Conservation (phyloP, 2,888 invertebrate genomes). For the Bellardia pandia region DNA sequence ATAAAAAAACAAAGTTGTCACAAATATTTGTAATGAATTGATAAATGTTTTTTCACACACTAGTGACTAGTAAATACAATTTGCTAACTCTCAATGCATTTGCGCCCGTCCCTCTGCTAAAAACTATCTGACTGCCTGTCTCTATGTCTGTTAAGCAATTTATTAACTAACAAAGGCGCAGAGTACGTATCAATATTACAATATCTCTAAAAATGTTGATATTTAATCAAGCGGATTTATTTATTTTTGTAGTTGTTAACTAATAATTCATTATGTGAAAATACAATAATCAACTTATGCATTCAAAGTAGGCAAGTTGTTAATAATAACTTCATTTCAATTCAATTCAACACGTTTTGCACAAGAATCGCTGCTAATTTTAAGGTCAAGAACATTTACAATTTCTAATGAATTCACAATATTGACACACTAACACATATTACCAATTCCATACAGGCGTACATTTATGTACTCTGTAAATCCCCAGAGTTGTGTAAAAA, state of each 20-base stretch:
- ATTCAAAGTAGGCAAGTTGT: conserved; percentile 28
- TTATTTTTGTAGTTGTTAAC: conserved; percentile 26
- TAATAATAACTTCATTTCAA: conserved; percentile 49
- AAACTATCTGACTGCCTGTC: neutral
- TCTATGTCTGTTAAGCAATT: conserved; percentile 39
- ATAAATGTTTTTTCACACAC: conserved; percentile 61
- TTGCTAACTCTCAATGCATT: conserved; percentile 12
- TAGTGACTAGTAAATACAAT: conserved; percentile 15
- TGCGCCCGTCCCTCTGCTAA: conserved; percentile 17
- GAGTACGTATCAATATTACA: conserved; percentile 55
- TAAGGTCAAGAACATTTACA: conserved; percentile 65
- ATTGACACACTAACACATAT: conserved; percentile 57
- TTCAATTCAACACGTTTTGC: conserved; percentile 41
- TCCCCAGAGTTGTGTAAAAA: conserved; percentile 34
- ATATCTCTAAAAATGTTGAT: conserved; percentile 52
- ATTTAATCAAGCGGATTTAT: conserved; percentile 68
- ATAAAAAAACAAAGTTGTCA: conserved; percentile 45
- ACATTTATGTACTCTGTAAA: conserved; percentile 11
- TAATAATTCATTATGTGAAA: conserved; percentile 49
- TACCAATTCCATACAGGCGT: neutral
- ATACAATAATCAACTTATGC: conserved; percentile 37
- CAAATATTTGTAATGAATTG: conserved; percentile 65
- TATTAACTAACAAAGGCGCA: conserved; percentile 62
- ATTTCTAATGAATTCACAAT: conserved; percentile 52
- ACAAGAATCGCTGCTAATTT: conserved; percentile 45